Evolutionary conservation across 2,113 vertebrate species (phyloP).

Genomic region (Sminthopsis crassicaudata): DNA sequence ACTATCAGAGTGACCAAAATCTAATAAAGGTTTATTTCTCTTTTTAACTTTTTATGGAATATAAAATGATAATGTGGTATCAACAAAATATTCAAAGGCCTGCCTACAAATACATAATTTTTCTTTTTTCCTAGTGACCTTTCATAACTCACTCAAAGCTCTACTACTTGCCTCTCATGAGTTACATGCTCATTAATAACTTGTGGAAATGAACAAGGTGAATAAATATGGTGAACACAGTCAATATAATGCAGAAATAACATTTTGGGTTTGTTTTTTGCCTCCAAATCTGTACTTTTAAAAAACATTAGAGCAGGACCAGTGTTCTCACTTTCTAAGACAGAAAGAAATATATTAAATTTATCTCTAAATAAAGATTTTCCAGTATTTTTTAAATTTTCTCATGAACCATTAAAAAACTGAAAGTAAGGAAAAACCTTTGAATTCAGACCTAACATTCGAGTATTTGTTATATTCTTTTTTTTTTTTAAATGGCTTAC

Average conservation of each 20-base stretch:
- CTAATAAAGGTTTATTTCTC: neutral
- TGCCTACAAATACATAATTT: neutral
- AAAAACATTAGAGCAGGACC: neutral
- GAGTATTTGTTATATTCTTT: neutral
- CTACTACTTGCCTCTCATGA: neutral
- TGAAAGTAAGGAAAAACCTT: neutral
- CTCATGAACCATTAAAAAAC: neutral
- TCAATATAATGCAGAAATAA: neutral
- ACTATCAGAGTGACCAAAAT: neutral
- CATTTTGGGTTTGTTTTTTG: neutral
- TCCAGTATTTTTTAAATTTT: conserved; percentile 30
- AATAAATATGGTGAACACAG: conserved; percentile 1
- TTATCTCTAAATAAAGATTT: neutral
- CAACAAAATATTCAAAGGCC: conserved; percentile 13
- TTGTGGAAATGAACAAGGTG: neutral
- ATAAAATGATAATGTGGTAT: neutral
- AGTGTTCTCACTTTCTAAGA: conserved; percentile 13
- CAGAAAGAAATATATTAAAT: conserved; percentile 10
- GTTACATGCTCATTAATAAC: conserved; percentile 22
- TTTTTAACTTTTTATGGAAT: neutral
- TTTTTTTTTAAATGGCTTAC: too few relatives aligned
- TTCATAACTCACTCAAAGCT: conserved; percentile 7
- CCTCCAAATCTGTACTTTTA: neutral
- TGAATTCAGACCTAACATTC: neutral
- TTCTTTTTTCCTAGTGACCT: neutral